Conservation (phyloP, 2,888 invertebrate genomes). For the Allolobophora icterica region DNA sequence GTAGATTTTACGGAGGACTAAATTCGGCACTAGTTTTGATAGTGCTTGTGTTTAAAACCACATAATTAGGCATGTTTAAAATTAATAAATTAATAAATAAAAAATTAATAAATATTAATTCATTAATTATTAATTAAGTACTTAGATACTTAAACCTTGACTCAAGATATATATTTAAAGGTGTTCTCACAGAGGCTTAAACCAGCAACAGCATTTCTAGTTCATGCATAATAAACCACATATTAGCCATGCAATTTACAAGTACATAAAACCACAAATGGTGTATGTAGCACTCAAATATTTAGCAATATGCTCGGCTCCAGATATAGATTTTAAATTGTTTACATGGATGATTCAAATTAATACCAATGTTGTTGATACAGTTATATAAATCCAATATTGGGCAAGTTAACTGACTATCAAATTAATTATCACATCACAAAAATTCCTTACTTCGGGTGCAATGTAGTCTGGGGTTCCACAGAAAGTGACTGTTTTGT, state of each 20-base stretch:
- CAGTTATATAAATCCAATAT: neutral
- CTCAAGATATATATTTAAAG: neutral
- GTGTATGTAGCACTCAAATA: neutral
- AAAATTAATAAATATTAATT: no score
- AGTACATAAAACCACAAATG: neutral
- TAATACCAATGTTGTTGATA: neutral
- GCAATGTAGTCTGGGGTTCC: conserved; percentile 99
- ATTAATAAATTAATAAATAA: no score
- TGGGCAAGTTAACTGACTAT: neutral
- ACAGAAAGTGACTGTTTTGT: conserved; percentile 92
- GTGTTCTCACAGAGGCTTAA: neutral
- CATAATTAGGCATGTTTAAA: no score
- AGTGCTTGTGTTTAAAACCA: no score
- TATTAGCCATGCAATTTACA: neutral
- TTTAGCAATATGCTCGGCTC: neutral
- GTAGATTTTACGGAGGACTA: no score
- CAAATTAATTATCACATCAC: neutral
- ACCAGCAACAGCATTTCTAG: neutral
- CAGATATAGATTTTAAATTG: neutral
- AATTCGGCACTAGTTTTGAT: no score
- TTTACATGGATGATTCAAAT: neutral
- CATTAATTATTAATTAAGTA: no score
- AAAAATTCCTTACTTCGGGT: conserved; percentile 78
- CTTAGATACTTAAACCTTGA: no score
- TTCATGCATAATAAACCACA: neutral